Base-by-base conservation (phyloP, 2,888 invertebrate species). In the Iphiclides podalirius region DNA sequence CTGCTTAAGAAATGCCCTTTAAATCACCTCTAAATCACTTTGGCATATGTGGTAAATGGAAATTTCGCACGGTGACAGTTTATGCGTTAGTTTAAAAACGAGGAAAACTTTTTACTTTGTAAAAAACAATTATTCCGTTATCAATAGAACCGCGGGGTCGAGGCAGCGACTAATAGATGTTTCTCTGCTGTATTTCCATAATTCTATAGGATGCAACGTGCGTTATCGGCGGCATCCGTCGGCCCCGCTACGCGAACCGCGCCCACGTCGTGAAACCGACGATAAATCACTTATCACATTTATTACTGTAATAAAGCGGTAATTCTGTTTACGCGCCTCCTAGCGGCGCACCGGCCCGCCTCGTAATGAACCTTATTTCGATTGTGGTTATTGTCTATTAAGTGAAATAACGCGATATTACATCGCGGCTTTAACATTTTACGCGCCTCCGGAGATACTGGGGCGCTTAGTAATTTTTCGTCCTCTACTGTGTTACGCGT, bases 281-380 rank as follows among this genome's bases (percentile, higher is more conserved):
- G 70, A 78, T 77, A 78, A 76, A 79, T 80, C 75, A 67, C 66
- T 69, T 72, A 72, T 65, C 66, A 45, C 68, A 66, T 74, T 71
- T 75, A 73, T 72, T 64, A 60, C 64, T 67, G 69, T 68, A 60
- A 58, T 61, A 65, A 64, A 67, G 65, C 62, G 61, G 68, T 69
- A 64, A 63, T 67, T 69, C 66, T 70, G 66, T 69, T 66, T 63
- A 60, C 67, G 48, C 43, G 41, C 37, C 28, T 42, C 37, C 20
- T 42, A 37, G 42, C 57, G 55, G 56, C 52, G 51, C 46, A 47
- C 49, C 13, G 42, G 36, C 44, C 46, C 51, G 28, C 39, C 39
- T 49, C 47, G 38, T 53, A 49, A 49, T 43, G 17, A 38, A 38
- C 36, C 41, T 28, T 31, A 42, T 48, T 41, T 28, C 35, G 23